Base-by-base conservation (phyloP, 35 echinoderm and acorn worm genomes). In the Ophioderma brevispina region DNA sequence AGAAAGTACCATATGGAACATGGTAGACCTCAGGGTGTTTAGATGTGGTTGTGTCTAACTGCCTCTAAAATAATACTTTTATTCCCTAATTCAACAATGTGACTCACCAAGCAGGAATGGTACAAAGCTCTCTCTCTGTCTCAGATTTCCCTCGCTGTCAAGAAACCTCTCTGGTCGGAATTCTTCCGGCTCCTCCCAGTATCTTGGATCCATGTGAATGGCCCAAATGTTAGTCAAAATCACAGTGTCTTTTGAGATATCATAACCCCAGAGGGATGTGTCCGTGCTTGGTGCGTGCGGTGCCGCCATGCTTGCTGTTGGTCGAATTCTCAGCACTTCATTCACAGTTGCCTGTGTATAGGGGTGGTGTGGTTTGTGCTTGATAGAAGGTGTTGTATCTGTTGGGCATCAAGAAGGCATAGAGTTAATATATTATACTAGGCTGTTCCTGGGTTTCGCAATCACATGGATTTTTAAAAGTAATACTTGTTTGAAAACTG, bases 131-230 rank as follows among this genome's bases (percentile, higher is more conserved):
- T 77, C 18, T 14, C 25, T 21, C 18, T 55, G 35, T 19, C 33
- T 76, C 14, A 93, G 40, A 11, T 89, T 90, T 10, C 81, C 81
- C 2, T 75, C 36, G 0, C 79, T 52, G 40, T 94, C 92, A 19
- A 94, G 41, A 36, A 94, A 94, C 64, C 92, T 39, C 76, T 94
- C 87, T 37, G 96, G 96, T 31, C 77, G 79, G 64, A 98, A 98
- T 36, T 39, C 78, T 10, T 95, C 82, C 32, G 96, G 96, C 36
- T 95, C 78, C 13, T 87, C 39, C 96, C 96, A 98, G 0, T 92
- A 28, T 0, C 19, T 40, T 23, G 96, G 90, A 75, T 94, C 94
- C 17, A 76, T 85, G 40, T 88, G 86, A 4, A 92, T 36, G 28
- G 87, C 70, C 33, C 56, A 80, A 1, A 89, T 30, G 52, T 98